Evolutionary conservation across 2,113 vertebrate genomes (phyloP).

Genomic region (Ammodytes marinus): DNA sequence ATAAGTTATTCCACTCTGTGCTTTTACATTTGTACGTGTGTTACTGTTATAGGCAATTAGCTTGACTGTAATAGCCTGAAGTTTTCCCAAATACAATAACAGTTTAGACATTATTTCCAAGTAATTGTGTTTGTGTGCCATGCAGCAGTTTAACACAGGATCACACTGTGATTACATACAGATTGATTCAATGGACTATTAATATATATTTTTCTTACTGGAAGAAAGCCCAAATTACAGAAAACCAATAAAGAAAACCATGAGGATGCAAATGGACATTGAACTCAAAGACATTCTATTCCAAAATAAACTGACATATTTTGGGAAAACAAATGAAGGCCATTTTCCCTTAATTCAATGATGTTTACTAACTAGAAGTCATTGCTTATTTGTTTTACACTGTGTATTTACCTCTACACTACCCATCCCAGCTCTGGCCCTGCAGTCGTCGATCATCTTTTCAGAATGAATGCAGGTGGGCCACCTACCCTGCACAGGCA

Average conservation of each 20-base stretch:
- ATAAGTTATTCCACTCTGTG: slow-evolving; percentile 55
- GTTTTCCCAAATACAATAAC: slow-evolving; percentile 36
- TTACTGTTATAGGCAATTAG: slow-evolving; percentile 43
- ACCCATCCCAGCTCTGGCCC: background rate
- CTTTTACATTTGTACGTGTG: slow-evolving; percentile 27
- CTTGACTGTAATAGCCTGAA: slow-evolving; percentile 23
- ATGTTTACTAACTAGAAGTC: background rate
- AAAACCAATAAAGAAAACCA: background rate
- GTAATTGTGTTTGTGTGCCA: background rate
- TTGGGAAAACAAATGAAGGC: background rate
- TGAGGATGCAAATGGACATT: background rate
- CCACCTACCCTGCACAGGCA: slow-evolving; percentile 30
- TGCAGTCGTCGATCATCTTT: background rate
- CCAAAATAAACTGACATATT: slow-evolving; percentile 12
- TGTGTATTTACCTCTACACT: background rate
- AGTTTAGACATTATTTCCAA: slow-evolving; percentile 7
- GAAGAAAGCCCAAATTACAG: background rate
- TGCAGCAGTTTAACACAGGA: background rate
- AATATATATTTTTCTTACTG: background rate
- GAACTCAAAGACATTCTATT: background rate
- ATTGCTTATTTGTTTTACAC: background rate
- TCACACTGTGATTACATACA: slow-evolving; percentile 23
- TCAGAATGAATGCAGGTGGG: slow-evolving; percentile 28
- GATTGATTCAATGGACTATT: slow-evolving; percentile 12
- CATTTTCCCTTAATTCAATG: background rate